Conservation (phyloP, 2,797 vertebrate species). For the Sebastes iracundus region DNA sequence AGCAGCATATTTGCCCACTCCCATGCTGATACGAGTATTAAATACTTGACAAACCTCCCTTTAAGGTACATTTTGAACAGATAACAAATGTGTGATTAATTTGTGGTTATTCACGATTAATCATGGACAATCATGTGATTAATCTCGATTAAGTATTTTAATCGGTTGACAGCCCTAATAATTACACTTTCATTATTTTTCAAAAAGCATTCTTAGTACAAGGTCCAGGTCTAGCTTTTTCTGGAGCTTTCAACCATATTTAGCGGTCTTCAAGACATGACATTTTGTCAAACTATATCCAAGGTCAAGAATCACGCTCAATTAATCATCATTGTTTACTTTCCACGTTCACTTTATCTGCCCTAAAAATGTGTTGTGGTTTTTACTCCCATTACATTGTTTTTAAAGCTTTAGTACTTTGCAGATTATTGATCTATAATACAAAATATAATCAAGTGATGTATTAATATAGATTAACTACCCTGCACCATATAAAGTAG, state of each 20-base stretch:
- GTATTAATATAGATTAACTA: not conserved
- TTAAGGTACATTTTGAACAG: too few species aligned
- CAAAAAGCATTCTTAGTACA: not conserved
- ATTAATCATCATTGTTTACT: not conserved
- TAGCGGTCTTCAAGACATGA: not conserved
- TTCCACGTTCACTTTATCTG: not conserved
- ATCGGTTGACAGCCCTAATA: too few species aligned
- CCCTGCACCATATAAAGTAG: not conserved
- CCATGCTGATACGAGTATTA: too few species aligned
- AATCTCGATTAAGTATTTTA: too few species aligned
- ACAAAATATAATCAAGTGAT: not conserved
- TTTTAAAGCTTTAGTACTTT: not conserved
- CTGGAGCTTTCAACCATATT: not conserved
- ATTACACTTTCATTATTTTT: not conserved
- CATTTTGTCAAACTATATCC: not conserved
- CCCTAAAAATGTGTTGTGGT: not conserved
- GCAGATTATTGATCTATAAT: not conserved
- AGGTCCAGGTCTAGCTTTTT: too few species aligned
- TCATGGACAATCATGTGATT: too few species aligned
- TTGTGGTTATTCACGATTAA: too few species aligned
- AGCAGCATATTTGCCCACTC: accelerated
- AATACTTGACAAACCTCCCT: too few species aligned
- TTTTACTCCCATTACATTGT: not conserved
- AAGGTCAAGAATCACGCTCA: not conserved
- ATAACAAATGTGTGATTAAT: too few species aligned